phyloP scores from a whole-genome alignment of 2,113 vertebrate genomes.

The Macheiramphus alcinus region DNA sequence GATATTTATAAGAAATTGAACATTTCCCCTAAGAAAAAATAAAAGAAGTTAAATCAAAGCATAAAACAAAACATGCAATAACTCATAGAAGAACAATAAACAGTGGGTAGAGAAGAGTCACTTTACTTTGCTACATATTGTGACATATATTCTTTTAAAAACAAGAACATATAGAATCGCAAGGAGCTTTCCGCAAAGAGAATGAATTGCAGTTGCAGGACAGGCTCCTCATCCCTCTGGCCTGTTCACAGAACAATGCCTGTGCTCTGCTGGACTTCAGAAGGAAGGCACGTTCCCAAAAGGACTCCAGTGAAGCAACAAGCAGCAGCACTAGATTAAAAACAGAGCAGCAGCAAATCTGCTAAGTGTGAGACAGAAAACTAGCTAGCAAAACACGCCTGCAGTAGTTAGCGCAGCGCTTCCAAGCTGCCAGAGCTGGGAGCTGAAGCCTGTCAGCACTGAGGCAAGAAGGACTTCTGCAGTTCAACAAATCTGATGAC shows the following conservation, averaged over 20 bases:
- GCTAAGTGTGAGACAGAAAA: background rate
- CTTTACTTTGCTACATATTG: background rate
- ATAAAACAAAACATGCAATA: background rate
- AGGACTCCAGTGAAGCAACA: background rate
- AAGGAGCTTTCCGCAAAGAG: background rate
- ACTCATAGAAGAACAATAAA: background rate
- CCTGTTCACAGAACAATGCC: background rate
- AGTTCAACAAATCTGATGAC: background rate
- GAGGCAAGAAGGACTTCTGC: background rate
- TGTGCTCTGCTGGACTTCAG: background rate
- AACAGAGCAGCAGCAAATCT: background rate
- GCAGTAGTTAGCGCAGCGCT: too few relatives aligned
- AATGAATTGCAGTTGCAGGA: rapidly evolving
- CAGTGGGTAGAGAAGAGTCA: background rate
- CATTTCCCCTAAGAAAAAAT: background rate
- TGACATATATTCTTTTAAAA: background rate
- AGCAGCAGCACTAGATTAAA: background rate
- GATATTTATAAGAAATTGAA: background rate
- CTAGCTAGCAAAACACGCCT: background rate
- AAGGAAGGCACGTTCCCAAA: background rate
- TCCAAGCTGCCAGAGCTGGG: background rate
- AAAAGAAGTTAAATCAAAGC: background rate
- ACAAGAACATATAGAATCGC: background rate
- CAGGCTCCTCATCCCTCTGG: background rate
- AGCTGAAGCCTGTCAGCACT: background rate